phyloP scores from a whole-genome alignment of 1,140 invertebrate species.

The Ceratina australensis region DNA sequence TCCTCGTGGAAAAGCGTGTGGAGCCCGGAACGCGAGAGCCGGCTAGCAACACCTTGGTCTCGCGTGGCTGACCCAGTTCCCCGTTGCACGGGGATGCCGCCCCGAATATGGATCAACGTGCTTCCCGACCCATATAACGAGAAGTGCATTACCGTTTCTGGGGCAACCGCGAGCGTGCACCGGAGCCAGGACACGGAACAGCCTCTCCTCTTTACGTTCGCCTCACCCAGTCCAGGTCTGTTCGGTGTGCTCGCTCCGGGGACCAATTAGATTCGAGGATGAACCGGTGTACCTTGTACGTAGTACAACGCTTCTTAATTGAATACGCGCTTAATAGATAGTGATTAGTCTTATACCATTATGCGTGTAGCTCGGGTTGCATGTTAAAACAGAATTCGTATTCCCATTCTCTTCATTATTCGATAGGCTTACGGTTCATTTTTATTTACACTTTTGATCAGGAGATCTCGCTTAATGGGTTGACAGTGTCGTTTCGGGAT shows the following conservation, averaged over 20 bases:
- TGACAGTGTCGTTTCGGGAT: neutral
- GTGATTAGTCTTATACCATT: too few species aligned
- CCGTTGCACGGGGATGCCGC: slow-evolving; percentile 37
- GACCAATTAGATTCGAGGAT: slow-evolving; percentile 25
- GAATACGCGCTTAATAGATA: too few species aligned
- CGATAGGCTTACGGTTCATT: too few species aligned
- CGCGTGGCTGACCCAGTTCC: slow-evolving; percentile 47
- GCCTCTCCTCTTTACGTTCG: slow-evolving; percentile 28
- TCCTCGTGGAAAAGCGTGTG: neutral
- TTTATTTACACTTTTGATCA: too few species aligned
- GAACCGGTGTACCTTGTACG: slow-evolving; percentile 28
- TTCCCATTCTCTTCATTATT: too few species aligned
- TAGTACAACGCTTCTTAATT: neutral
- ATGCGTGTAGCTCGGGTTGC: too few species aligned
- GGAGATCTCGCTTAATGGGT: too few species aligned
- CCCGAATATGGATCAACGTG: slow-evolving; percentile 57
- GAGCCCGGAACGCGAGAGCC: neutral
- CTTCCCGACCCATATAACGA: slow-evolving; percentile 58
- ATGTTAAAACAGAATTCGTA: too few species aligned
- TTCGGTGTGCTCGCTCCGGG: slow-evolving; percentile 15
- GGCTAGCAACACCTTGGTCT: slow-evolving; percentile 14
- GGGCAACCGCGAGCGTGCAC: slow-evolving; percentile 39
- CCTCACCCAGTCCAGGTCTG: slow-evolving; percentile 22
- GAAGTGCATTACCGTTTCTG: slow-evolving; percentile 43
- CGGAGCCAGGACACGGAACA: slow-evolving; percentile 26